phyloP scores from a whole-genome alignment of 2,888 invertebrate species.

The Tortricodes alternella region DNA sequence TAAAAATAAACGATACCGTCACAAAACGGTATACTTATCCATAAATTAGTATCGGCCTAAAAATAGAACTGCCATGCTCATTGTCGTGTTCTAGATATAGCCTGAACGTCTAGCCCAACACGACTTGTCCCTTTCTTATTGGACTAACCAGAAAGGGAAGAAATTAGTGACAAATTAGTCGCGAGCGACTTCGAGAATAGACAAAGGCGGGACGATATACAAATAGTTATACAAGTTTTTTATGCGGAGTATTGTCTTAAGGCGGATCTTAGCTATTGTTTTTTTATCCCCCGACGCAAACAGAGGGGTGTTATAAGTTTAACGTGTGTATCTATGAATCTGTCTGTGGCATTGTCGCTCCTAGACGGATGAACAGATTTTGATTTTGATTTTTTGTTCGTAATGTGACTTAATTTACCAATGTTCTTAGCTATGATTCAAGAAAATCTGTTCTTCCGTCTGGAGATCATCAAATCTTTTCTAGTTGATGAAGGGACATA shows the following conservation, averaged over 20 bases:
- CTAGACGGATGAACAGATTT: no score
- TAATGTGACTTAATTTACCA: no score
- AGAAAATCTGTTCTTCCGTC: no score
- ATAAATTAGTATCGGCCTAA: conserved; percentile 24
- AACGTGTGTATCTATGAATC: no score
- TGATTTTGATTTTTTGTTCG: no score
- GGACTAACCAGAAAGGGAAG: not conserved
- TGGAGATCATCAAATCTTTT: no score
- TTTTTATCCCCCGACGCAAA: no score
- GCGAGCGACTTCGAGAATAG: conserved; percentile 48
- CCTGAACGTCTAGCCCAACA: conserved; percentile 9
- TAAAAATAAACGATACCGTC: not conserved
- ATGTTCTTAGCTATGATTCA: no score
- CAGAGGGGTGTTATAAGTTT: no score
- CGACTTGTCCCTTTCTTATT: not conserved
- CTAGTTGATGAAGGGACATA: no score
- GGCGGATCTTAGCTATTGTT: conserved; percentile 29
- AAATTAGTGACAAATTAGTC: conserved; percentile 31
- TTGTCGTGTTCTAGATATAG: conserved; percentile 16
- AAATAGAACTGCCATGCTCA: conserved; percentile 24
- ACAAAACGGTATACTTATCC: conserved; percentile 6
- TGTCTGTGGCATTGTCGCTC: no score
- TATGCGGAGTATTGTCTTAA: conserved; percentile 46
- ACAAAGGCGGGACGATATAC: conserved; percentile 43
- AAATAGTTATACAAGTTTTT: conserved; percentile 47